Conservation (phyloP, 1,140 invertebrate genomes). For the Aphaenogaster ashmeadi region DNA sequence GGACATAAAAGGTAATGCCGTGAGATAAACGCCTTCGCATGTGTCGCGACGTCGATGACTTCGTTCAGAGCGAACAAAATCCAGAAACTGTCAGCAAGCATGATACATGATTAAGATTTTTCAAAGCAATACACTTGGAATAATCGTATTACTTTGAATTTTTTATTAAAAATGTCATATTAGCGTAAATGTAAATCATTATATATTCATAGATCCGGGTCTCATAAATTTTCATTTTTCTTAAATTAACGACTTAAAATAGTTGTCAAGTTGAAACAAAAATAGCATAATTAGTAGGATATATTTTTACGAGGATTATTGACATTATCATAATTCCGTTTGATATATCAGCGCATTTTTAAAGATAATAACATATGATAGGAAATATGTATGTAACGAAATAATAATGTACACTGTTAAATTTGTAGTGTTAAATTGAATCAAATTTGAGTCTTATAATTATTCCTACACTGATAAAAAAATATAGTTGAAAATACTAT, state of each 20-base stretch:
- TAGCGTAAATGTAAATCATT: not conserved
- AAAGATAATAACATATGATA: not conserved
- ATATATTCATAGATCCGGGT: not conserved
- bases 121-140: not conserved
- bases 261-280: not conserved
- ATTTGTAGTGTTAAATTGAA: no score
- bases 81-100: slow-evolving; percentile 14
- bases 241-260: not conserved
- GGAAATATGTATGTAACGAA: not conserved
- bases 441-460: no score
- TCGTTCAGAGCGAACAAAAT: not conserved
- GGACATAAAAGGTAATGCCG: slow-evolving; percentile 53
- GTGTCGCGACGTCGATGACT: slow-evolving; percentile 41
- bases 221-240: not conserved
- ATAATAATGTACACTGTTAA: not conserved
- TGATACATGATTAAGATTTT: not conserved
- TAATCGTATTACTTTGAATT: not conserved
- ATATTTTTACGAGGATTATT: not conserved
- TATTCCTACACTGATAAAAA: no score
- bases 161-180: not conserved
- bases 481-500: no score
- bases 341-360: not conserved
- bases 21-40: slow-evolving; percentile 39
- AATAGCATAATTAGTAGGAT: not conserved
- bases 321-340: not conserved